Evolutionary conservation across 2,888 invertebrate genomes (phyloP).

Genomic region (Stenolophus ochropezus): DNA sequence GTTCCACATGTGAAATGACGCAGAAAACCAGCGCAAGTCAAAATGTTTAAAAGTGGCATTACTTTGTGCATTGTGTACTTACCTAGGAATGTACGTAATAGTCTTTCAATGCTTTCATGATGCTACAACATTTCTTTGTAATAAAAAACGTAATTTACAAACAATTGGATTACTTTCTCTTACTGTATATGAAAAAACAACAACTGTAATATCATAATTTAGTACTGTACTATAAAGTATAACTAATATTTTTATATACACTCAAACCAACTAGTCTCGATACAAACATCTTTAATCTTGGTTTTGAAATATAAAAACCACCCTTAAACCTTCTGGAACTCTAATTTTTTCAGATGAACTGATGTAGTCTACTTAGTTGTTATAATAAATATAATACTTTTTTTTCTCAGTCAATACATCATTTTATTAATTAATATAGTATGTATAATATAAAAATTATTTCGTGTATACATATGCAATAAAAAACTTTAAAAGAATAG

Average conservation of each 20-base stretch:
- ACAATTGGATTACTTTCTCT: not conserved
- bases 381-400: too few species aligned
- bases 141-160: not conserved
- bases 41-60: not conserved
- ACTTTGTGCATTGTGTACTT: not conserved
- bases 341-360: too few species aligned
- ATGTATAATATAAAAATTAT: too few species aligned
- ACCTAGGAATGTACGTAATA: not conserved
- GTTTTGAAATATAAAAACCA: too few species aligned
- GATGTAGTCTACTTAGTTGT: too few species aligned
- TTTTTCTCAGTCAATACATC: too few species aligned
- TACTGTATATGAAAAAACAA: not conserved
- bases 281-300: too few species aligned
- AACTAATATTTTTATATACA: not conserved
- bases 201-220: not conserved
- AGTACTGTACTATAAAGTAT: not conserved
- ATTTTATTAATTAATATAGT: too few species aligned
- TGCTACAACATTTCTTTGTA: not conserved
- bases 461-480: too few species aligned
- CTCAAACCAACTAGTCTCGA: too few species aligned
- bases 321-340: too few species aligned
- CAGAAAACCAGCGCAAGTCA: constrained; percentile 16
- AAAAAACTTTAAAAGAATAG: too few species aligned
- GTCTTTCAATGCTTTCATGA: not conserved
- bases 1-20: constrained; percentile 41